A percentile compares a stretch with the other conserved stretches of the same genome.
phyloP scores from a whole-genome alignment of 2,797 vertebrate species.

The Ptychadena robeensis region DNA sequence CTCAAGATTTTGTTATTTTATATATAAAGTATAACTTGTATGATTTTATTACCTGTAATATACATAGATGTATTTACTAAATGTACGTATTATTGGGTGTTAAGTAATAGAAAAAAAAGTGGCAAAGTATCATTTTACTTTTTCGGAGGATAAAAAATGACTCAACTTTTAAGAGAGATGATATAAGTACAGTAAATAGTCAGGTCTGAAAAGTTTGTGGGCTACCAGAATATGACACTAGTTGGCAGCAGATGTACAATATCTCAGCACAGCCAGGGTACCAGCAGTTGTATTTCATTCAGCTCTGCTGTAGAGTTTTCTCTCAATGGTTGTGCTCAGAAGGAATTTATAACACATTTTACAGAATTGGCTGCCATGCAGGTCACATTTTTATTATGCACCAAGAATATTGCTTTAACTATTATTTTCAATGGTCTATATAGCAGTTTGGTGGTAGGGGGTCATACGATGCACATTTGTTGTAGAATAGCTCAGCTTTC shows the following conservation, averaged over 20 bases:
- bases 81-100: neutral
- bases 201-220: slow-evolving; percentile 3
- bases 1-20: neutral
- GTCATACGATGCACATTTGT: too few species aligned
- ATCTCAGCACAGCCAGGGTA: neutral
- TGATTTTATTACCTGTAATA: neutral
- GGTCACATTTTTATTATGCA: neutral
- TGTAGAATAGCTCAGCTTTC: neutral
- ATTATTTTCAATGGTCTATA: neutral
- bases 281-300: slow-evolving; percentile 1
- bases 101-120: neutral
- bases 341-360: neutral
- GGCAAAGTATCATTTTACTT: neutral
- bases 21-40: neutral
- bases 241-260: slow-evolving; percentile 54
- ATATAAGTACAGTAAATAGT: neutral
- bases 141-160: neutral
- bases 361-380: neutral
- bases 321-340: neutral
- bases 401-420: neutral
- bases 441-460: neutral
- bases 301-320: neutral
- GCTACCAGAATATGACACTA: slow-evolving; percentile 39
- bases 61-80: neutral
- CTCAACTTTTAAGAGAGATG: neutral